Base-by-base conservation (phyloP, 1,140 invertebrate genomes). In the Meloidogyne chitwoodi region DNA sequence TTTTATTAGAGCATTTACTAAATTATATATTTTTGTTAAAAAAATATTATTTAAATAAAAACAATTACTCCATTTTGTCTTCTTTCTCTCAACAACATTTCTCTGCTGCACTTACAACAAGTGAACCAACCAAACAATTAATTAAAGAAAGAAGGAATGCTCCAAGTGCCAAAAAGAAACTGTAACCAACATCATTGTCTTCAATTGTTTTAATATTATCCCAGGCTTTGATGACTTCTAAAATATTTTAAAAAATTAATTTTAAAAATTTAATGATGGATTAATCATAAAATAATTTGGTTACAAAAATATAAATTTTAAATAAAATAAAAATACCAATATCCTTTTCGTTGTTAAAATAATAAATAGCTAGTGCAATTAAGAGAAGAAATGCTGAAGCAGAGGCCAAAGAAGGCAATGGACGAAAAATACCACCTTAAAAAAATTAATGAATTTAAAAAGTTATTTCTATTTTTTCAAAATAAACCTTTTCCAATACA, bases 171-270 rank as follows among this genome's bases (percentile, higher is more conserved):
- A 80, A 14, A 41, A 78, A 80, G 63, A 80, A 82, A 22, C 77
- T 80, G 62, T 80, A 80, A 19, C 79, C 69, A 29, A 80, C 56
- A 26, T 38, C 38, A 38, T 82, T 83, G 10, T 68, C n/a, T 14
- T 61, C 22, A 34, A 79, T 44, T 34, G 68, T 11, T 26, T 82
- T 56, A 22, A 64, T 56, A 41, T 41, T 41, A n/a, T 67, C 38
- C 65, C 65, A 67, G 8, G 29, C 38, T 14, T 67, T 41, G 1
- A 67, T n/a, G 8, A 67, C 38, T 41, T 67, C 65, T 67, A 38
- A 29, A 38, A 66, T n/a, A n/a, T 4, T 29, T 31, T 31, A 31
- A 29, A 75, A 74, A 74, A 16, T 48, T 19, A 48, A 48, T 48
- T 3, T 48, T 48, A 66, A 38, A 38, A 66, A 31, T n/a, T 19